phyloP scores from a whole-genome alignment of 2,888 invertebrate species.

The Agrotis segetum region DNA sequence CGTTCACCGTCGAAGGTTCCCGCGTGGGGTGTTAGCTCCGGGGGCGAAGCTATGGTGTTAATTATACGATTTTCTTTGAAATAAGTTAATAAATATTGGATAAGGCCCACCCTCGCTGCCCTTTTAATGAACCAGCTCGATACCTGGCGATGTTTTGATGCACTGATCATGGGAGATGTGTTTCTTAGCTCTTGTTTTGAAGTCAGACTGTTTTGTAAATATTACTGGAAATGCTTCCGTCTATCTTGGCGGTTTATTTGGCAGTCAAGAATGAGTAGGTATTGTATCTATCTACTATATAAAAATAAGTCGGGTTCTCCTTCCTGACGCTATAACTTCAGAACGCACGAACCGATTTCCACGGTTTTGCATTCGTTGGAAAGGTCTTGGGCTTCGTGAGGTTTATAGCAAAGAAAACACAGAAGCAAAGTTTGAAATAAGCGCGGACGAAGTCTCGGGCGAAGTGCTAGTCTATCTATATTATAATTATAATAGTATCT shows the following conservation, averaged over 20 bases:
- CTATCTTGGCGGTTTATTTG: background rate
- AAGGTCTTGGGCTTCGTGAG: no score
- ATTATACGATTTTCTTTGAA: constrained; percentile 91
- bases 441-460: no score
- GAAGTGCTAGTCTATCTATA: no score
- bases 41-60: constrained; percentile 80
- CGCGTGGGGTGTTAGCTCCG: constrained; percentile 71
- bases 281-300: no score
- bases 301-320: no score
- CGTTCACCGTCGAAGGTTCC: constrained; percentile 62
- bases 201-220: background rate
- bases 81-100: constrained; percentile 91
- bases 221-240: no score
- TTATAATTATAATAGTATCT: no score
- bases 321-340: no score
- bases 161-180: constrained; percentile 50
- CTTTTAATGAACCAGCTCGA: constrained; percentile 80
- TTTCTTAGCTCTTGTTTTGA: constrained; percentile 33
- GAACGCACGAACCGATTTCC: no score
- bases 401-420: no score
- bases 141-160: constrained; percentile 59
- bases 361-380: no score
- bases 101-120: constrained; percentile 84
- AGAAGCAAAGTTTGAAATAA: no score
- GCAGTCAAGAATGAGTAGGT: background rate